Conservation (phyloP, 2,888 invertebrate genomes). For the Aradus depressus region DNA sequence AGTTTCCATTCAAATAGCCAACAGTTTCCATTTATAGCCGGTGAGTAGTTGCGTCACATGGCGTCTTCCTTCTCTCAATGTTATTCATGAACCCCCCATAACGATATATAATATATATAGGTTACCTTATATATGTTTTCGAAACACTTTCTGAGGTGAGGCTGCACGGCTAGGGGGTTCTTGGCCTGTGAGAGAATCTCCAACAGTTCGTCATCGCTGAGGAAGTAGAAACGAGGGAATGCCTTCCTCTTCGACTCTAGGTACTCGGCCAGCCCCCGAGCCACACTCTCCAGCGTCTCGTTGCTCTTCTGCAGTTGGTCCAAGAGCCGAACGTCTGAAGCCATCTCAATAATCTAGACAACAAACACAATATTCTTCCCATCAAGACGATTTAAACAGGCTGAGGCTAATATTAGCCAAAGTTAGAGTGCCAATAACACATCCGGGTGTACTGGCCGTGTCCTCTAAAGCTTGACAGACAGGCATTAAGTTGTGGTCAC, state of each 20-base stretch:
- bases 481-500: too few relatives aligned
- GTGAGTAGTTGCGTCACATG: background rate
- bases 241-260: slow-evolving; percentile 61
- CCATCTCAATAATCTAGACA: slow-evolving; percentile 49
- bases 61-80: too few relatives aligned
- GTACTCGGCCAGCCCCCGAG: slow-evolving; percentile 65
- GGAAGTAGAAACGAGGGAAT: slow-evolving; percentile 69
- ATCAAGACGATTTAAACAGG: background rate
- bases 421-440: too few relatives aligned
- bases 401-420: background rate
- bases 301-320: slow-evolving; percentile 60
- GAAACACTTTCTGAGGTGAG: slow-evolving; percentile 72
- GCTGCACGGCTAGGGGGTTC: slow-evolving; percentile 65
- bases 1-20: too few relatives aligned
- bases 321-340: slow-evolving; percentile 51
- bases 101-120: too few relatives aligned
- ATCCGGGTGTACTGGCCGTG: too few relatives aligned
- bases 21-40: background rate
- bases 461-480: too few relatives aligned
- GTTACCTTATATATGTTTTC: slow-evolving; percentile 48
- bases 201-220: slow-evolving; percentile 71
- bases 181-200: slow-evolving; percentile 69
- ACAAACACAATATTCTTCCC: background rate
- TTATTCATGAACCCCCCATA: too few relatives aligned
- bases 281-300: slow-evolving; percentile 56